These are phyloP conservation scores for Sitta carolinensis DNA, from an alignment of 2,797 vertebrate species.

Conservation along the genomic window DNA sequence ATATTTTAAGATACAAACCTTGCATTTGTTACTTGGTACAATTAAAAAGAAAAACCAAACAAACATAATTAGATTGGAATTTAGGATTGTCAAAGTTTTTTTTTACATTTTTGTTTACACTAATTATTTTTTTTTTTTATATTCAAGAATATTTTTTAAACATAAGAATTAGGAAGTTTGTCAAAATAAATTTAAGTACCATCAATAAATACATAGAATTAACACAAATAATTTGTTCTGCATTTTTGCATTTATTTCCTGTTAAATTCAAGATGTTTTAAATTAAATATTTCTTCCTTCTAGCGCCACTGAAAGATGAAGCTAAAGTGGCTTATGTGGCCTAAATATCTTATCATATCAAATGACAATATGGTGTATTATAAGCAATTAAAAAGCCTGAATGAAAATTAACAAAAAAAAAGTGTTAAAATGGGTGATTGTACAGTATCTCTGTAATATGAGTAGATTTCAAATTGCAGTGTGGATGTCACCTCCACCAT, in stretches of 20 bases:
- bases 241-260: neutral
- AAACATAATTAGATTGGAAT: neutral
- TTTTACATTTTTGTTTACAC: neutral
- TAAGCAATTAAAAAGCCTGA: neutral
- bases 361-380: neutral
- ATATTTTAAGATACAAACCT: neutral
- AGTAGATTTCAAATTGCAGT: neutral
- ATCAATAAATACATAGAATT: neutral
- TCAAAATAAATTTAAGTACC: neutral
- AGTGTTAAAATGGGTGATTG: neutral
- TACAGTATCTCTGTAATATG: neutral
- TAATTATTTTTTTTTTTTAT: neutral
- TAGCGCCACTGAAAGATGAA: neutral
- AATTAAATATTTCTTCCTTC: neutral
- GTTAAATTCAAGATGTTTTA: neutral
- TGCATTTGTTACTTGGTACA: neutral
- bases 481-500: neutral
- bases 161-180: neutral
- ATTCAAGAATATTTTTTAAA: neutral
- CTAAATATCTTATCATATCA: neutral
- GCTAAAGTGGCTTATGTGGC: neutral
- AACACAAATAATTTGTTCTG: neutral
- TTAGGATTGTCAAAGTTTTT: neutral
- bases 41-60: neutral
- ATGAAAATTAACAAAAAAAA: neutral